Conservation (phyloP, 1,140 invertebrate genomes). For the Bradysia coprophila region DNA sequence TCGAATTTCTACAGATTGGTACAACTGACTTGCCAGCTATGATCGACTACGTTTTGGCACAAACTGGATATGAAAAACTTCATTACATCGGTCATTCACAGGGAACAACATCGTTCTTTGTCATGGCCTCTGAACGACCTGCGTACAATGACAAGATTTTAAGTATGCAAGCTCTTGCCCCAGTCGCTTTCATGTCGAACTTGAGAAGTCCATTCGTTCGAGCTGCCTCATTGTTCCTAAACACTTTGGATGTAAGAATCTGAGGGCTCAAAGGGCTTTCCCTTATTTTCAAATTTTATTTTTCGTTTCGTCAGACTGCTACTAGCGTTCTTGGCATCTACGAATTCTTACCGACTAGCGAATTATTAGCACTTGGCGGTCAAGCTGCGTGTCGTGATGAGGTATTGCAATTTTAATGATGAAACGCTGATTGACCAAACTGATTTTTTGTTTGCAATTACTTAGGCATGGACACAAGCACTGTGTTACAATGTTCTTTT, state of each 20-base stretch:
- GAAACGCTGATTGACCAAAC: no score
- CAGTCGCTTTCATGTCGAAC: conserved; percentile 32
- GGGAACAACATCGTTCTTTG: conserved; percentile 34
- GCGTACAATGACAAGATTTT: conserved; percentile 37
- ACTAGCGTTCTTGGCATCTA: conserved; percentile 25
- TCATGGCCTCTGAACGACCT: conserved; percentile 29
- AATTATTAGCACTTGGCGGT: conserved; percentile 23
- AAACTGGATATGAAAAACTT: conserved; percentile 29
- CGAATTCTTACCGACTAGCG: conserved; percentile 32
- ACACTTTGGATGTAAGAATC: neutral
- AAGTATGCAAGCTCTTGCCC: conserved; percentile 33
- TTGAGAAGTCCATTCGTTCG: conserved; percentile 30
- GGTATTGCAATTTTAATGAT: no score
- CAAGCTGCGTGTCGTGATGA: conserved; percentile 25
- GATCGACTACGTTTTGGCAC: conserved; percentile 41
- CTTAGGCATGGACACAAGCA: conserved; percentile 23
- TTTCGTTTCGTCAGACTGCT: conserved; percentile 5
- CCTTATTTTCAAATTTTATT: neutral
- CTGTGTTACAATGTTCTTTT: conserved; percentile 39
- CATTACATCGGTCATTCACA: conserved; percentile 45
- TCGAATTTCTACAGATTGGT: no score
- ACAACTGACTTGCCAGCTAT: conserved; percentile 45
- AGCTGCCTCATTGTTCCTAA: neutral
- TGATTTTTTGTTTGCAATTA: no score
- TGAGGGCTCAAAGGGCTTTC: neutral